These are phyloP conservation scores for Percina caprodes DNA, from an alignment of 2,113 vertebrate genomes.

Conservation along the genomic window DNA sequence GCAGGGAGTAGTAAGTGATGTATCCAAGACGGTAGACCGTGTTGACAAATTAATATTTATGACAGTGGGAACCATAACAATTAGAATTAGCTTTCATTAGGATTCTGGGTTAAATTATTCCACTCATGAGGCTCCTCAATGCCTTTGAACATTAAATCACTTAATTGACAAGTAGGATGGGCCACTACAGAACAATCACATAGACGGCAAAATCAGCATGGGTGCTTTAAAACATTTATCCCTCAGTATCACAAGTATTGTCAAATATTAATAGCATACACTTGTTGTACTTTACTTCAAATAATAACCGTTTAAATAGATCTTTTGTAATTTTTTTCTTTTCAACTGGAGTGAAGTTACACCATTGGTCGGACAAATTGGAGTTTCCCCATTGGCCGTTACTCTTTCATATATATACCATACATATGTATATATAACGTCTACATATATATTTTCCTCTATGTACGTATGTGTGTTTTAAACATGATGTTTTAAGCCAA, in stretches of 20 bases:
- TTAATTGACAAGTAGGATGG: slow-evolving; percentile 50
- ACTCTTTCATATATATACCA: too few species aligned
- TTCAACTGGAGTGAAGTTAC: too few species aligned
- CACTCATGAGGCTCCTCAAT: slow-evolving; percentile 52
- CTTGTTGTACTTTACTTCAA: neutral
- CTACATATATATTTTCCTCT: too few species aligned
- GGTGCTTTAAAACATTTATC: slow-evolving; percentile 24
- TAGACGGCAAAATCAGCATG: slow-evolving; percentile 4
- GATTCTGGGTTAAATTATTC: slow-evolving; percentile 59
- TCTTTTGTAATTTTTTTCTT: neutral
- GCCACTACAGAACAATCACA: slow-evolving; percentile 28
- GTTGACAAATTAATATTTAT: slow-evolving; percentile 68
- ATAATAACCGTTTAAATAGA: neutral
- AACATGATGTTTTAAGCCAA: too few species aligned
- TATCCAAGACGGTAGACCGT: slow-evolving; percentile 27
- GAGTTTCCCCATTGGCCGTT: too few species aligned
- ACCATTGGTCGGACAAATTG: too few species aligned
- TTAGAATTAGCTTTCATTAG: slow-evolving; percentile 67
- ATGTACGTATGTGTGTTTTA: too few species aligned
- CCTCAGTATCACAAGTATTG: neutral
- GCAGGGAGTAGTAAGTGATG: slow-evolving; percentile 18
- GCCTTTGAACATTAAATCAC: slow-evolving; percentile 57
- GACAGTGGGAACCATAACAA: slow-evolving; percentile 50
- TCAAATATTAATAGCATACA: neutral
- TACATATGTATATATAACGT: too few species aligned